Base-by-base conservation (phyloP, 2,888 invertebrate species). In the Myopa tessellatipennis region DNA sequence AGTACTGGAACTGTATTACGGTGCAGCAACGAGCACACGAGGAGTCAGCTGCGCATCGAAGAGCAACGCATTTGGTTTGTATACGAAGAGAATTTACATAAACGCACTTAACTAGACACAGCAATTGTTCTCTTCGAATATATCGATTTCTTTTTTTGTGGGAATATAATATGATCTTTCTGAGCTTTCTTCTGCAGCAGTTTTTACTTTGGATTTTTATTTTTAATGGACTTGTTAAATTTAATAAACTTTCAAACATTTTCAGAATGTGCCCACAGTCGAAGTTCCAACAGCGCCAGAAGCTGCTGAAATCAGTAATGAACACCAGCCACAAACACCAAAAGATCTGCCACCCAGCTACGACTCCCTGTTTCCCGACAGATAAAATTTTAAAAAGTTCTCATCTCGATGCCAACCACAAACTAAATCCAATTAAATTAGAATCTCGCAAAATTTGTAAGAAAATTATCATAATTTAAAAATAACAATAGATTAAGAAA, bases 311-410 rank as follows among this genome's bases (percentile, higher is more conserved):
- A 82, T 81, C n/a, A 83, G 82, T 58, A 79, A 82, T 8, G 82
- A 82, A 74, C 83, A 82, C 50, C 83, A 83, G 77, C 85, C 85
- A 34, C 83, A 84, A 75, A 86, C 88, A 18, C 87, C 88, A 65
- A 88, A 88, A 81, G 88, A 88, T 84, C 81, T 87, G 76, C 89
- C 88, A 36, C 88, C 88, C 73, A 89, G 89, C 77, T 88, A 88
- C 79, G 88, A 88, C 81, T 87, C 87, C 6, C 82, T 88, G 6
- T 88, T 88, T 81, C 88, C 88, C 14, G 87, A 87, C 72, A 89
- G 88, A 87, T 88, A 88, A 87, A 82, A 60, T 52, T 61, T 10
- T 52, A 71, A 18, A 50, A 52, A 69, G 61, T n/a, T 69, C 70
- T 69, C 71, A 74, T 34, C 75, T 45, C 58, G 77, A 34, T 38